Base-by-base conservation (phyloP, 2,888 invertebrate species). In the Limnephilus auricula region DNA sequence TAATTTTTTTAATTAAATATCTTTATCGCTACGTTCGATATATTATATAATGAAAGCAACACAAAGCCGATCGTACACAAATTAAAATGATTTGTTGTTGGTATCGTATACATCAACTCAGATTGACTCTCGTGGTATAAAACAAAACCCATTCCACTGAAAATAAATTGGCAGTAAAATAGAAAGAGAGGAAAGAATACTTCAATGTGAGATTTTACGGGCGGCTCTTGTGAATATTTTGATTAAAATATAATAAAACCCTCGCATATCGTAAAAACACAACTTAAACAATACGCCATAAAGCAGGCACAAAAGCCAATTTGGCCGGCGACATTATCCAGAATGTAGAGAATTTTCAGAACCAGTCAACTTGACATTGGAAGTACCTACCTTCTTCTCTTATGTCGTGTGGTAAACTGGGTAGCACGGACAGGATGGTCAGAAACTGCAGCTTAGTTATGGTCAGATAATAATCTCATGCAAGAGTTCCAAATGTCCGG, bases 211-310 rank as follows among this genome's bases (percentile, higher is more conserved):
- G 13, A 80, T 82, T 82, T 82, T 13, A 82, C 82, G 34, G 32
- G 32, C 82, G 82, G 50, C 50, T 65, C 12, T 31, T 34, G 82
- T 32, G 82, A 31, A 82, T 32, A 82, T 82, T 82, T 82, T 18
- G 82, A 82, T 82, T 82, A 82, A 82, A 82, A 82, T 82, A 34
- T 82, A 32, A 34, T 82, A 82, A 82, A 82, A 82, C 31, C 31
- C 32, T 34, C 31, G 34, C 34, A 34, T 34, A 18, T 82, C 82
- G 82, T 82, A 82, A 82, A 82, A 82, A 30, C 82, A 82, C 82
- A 32, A 6, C 18, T 82, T 82, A 82, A 82, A 82, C 82, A 32
- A 80, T 31, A 80, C 80, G 80, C 31, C 50, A 25, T 65, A 65
- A 65, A 65, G 50, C 50, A 1, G 50, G 18, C 25, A 65, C 50